These are phyloP conservation scores for Danio jaintianensis DNA, from an alignment of 2,797 vertebrate genomes.

Conservation along the genomic window DNA sequence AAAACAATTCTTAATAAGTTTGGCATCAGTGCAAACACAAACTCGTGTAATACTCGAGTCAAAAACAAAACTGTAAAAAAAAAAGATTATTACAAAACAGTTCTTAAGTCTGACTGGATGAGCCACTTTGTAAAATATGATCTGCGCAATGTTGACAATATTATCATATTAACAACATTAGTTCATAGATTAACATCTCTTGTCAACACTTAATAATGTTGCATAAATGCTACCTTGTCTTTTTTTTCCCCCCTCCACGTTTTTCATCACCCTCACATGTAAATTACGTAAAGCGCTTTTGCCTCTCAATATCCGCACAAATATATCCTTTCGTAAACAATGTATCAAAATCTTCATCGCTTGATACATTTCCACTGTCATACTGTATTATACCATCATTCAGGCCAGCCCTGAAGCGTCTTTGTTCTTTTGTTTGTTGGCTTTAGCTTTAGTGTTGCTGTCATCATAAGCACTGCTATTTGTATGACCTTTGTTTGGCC, in stretches of 20 bases:
- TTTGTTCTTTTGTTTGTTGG: constrained; percentile 21
- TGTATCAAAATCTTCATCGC: not conserved
- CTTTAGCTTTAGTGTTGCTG: constrained; percentile 24
- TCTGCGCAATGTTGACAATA: not conserved
- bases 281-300: not conserved
- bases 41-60: not conserved
- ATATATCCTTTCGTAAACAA: not conserved
- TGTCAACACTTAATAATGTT: not conserved
- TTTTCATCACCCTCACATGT: not conserved
- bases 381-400: not conserved
- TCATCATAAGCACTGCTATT: constrained; percentile 11
- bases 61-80: not conserved
- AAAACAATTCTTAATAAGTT: not conserved
- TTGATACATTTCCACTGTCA: not conserved
- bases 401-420: not conserved
- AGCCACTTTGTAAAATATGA: not conserved
- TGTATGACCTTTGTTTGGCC: constrained; percentile 23
- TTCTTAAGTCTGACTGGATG: not conserved
- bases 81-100: not conserved
- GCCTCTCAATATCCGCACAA: not conserved
- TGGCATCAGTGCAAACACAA: not conserved
- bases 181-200: not conserved
- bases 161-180: not conserved
- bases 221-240: not conserved
- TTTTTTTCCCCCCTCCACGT: not conserved